Conservation (phyloP, 2,888 invertebrate species). For the Ochropleura leucogaster region DNA sequence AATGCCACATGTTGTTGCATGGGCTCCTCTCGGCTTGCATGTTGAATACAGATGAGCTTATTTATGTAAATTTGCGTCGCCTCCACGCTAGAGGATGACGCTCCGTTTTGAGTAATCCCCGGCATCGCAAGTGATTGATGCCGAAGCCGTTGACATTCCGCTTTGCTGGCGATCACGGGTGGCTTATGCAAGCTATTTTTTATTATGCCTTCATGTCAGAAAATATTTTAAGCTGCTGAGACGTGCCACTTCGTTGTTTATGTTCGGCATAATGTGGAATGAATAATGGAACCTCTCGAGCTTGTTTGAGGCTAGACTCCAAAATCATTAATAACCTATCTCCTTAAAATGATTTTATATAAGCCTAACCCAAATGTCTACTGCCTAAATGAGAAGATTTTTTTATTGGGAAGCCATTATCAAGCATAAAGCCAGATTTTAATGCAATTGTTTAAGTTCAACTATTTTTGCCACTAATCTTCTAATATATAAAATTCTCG, state of each 20-base stretch:
- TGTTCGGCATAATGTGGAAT: slow-evolving; percentile 36
- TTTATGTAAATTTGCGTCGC: slow-evolving; percentile 87
- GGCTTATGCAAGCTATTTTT: slow-evolving; percentile 64
- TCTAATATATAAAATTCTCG: too few species aligned
- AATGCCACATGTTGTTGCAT: slow-evolving; percentile 89
- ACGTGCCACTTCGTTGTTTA: slow-evolving; percentile 37
- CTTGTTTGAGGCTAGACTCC: slow-evolving; percentile 21
- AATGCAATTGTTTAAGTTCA: neutral
- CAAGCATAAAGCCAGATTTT: neutral
- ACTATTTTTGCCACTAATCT: neutral
- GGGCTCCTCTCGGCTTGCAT: slow-evolving; percentile 83
- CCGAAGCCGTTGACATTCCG: slow-evolving; percentile 81
- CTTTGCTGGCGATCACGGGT: slow-evolving; percentile 72
- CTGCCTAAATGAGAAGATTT: neutral
- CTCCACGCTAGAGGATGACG: slow-evolving; percentile 80
- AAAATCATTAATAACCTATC: slow-evolving; percentile 21
- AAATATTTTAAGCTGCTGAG: slow-evolving; percentile 57
- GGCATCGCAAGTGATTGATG: slow-evolving; percentile 87
- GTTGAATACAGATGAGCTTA: slow-evolving; percentile 89
- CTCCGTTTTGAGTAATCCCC: slow-evolving; percentile 83
- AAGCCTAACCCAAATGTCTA: neutral
- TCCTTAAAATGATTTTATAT: neutral
- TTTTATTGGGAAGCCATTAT: neutral
- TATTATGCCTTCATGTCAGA: slow-evolving; percentile 61
- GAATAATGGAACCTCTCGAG: slow-evolving; percentile 49